Conservation (phyloP, 92 coral and sea anemone genomes). For the Zoanthus solanderi region DNA sequence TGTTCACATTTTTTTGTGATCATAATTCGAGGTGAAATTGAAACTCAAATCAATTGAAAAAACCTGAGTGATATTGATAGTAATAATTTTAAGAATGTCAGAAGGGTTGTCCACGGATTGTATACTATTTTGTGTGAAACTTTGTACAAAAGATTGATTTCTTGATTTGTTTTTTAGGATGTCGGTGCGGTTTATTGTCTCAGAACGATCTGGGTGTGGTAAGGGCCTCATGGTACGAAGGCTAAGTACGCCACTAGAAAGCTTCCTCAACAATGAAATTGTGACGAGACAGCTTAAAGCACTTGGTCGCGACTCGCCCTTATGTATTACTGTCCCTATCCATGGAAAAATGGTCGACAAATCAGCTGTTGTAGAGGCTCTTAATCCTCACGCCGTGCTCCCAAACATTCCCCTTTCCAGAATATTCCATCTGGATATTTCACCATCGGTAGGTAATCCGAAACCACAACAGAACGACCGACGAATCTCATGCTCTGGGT, state of each 20-base stretch:
- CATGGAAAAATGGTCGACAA: conserved; percentile 77
- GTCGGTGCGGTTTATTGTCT: conserved; percentile 78
- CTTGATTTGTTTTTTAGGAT: conserved; percentile 49
- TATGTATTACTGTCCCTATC: conserved; percentile 76
- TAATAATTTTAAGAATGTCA: no score
- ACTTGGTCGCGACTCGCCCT: conserved; percentile 50
- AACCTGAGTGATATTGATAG: no score
- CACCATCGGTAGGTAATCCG: conserved; percentile 78
- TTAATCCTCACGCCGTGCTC: conserved; percentile 72
- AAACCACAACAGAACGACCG: background rate
- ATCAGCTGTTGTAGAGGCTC: conserved; percentile 64
- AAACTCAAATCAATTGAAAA: no score
- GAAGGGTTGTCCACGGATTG: no score
- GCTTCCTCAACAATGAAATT: conserved; percentile 65
- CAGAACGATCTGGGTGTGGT: conserved; percentile 86
- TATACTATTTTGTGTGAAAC: no score
- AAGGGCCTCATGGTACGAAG: conserved; percentile 79
- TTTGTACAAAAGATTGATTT: background rate
- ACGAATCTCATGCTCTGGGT: no score
- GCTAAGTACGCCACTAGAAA: conserved; percentile 54
- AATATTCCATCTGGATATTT: conserved; percentile 89
- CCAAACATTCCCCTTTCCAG: conserved; percentile 85
- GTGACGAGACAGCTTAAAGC: conserved; percentile 57
- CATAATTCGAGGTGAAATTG: no score
- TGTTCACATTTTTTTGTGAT: no score